phyloP scores from a whole-genome alignment of 92 coral and sea anemone species.

The Zoanthus gigantus region DNA sequence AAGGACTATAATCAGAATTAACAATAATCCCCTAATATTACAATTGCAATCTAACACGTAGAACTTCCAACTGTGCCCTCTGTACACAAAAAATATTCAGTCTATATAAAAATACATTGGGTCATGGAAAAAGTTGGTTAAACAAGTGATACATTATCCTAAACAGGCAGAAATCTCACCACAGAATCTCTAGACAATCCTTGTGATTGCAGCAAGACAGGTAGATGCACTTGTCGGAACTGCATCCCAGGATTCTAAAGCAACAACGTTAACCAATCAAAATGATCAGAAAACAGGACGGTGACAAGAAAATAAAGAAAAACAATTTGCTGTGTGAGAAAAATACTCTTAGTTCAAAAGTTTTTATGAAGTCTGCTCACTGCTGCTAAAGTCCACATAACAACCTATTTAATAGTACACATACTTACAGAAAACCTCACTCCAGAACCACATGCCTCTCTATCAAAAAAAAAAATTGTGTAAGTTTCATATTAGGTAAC shows the following conservation, averaged over 20 bases:
- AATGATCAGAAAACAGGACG: constrained; percentile 32
- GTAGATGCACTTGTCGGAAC: constrained; percentile 52
- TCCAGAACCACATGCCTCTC: constrained; percentile 55
- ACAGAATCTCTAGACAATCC: constrained; percentile 46
- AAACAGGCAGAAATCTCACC: constrained; percentile 16
- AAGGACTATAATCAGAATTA: constrained; percentile 45
- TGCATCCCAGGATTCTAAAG: constrained; percentile 58
- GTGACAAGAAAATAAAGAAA: constrained; percentile 2
- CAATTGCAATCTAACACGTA: constrained; percentile 46
- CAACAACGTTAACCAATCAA: constrained; percentile 36
- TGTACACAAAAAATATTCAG: constrained; percentile 22
- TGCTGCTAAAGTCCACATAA: constrained; percentile 21
- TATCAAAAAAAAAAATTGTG: constrained; percentile 36
- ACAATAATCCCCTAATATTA: constrained; percentile 2
- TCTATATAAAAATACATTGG: too few species aligned
- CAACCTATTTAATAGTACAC: constrained; percentile 8
- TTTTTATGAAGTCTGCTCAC: neutral
- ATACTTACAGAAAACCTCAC: constrained; percentile 57
- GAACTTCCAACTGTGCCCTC: constrained; percentile 49
- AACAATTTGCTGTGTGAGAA: too few species aligned
- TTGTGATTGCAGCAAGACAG: constrained; percentile 51
- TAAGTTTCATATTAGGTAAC: constrained; percentile 41
- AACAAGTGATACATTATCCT: constrained; percentile 40
- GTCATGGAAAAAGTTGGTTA: neutral
- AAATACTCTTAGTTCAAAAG: neutral